Percentiles rank a stretch among this genome's conserved stretches.
Conservation (phyloP, 2,113 vertebrate species). For the Clupea harengus region DNA sequence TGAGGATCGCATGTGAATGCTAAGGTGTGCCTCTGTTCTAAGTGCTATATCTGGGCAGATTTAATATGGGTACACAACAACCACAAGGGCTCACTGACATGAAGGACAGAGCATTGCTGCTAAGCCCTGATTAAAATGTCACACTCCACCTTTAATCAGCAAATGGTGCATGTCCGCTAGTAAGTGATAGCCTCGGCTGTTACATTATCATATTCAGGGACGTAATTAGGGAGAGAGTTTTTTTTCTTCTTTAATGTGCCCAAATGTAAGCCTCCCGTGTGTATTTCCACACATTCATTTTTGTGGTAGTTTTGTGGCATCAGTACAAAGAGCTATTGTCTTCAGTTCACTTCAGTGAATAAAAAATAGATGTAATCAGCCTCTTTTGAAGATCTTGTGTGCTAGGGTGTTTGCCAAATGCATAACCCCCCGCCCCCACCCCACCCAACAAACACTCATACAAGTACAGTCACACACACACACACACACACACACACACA, state of each 20-base stretch:
- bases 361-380: background rate
- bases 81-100: background rate
- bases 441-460: too few relatives aligned
- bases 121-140: slow-evolving; percentile 6
- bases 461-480: too few relatives aligned
- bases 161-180: background rate
- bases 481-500: too few relatives aligned
- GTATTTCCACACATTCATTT: background rate
- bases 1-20: slow-evolving; percentile 60
- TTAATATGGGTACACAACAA: slow-evolving; percentile 46
- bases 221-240: too few relatives aligned
- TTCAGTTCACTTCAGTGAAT: background rate
- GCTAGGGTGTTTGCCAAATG: background rate
- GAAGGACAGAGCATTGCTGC: background rate
- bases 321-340: background rate
- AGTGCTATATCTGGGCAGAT: slow-evolving; percentile 58
- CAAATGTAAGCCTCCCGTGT: background rate
- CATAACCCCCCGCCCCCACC: background rate
- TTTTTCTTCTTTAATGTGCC: too few relatives aligned
- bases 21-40: slow-evolving; percentile 55
- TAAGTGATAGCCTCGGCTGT: background rate
- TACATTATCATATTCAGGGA: too few relatives aligned
- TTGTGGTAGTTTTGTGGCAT: background rate
- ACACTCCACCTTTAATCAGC: background rate
- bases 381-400: background rate